Percentiles rank a stretch among this genome's conserved stretches.
These are phyloP conservation scores for Drosophila equinoxialis DNA, from an alignment of 1,140 invertebrate species.

Conservation along the genomic window DNA sequence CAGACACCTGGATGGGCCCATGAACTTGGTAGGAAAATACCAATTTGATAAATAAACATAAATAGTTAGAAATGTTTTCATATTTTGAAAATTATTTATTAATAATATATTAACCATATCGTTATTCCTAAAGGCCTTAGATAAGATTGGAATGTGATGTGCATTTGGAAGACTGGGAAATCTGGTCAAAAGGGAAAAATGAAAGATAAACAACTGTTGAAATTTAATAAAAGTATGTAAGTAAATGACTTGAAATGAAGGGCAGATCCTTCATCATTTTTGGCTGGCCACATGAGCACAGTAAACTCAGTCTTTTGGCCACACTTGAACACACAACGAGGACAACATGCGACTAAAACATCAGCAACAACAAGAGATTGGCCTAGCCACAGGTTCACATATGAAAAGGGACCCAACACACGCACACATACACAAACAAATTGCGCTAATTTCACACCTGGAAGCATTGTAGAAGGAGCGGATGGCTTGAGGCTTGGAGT, in stretches of 20 bases:
- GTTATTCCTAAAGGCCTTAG: too few species aligned
- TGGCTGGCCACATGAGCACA: background rate
- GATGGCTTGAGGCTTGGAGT: constrained; percentile 3
- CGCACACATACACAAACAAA: constrained; percentile 27
- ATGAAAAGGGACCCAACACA: background rate
- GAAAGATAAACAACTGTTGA: too few species aligned
- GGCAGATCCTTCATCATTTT: background rate
- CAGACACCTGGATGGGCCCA: too few species aligned
- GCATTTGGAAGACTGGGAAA: too few species aligned
- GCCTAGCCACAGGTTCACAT: constrained; percentile 19
- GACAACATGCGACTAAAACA: background rate
- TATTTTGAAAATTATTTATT: too few species aligned
- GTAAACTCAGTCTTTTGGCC: constrained; percentile 33
- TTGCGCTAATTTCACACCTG: constrained; percentile 75
- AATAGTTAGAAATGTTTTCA: too few species aligned
- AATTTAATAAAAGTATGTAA: background rate
- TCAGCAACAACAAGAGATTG: background rate
- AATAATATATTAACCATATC: too few species aligned
- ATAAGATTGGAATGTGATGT: too few species aligned
- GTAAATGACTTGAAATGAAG: background rate
- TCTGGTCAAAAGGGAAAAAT: too few species aligned
- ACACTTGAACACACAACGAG: constrained; percentile 23
- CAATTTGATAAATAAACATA: too few species aligned
- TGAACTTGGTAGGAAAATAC: too few species aligned
- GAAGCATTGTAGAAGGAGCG: constrained; percentile 14